Base-by-base conservation (phyloP, 2,113 vertebrate species). In the Ascaphus truei region DNA sequence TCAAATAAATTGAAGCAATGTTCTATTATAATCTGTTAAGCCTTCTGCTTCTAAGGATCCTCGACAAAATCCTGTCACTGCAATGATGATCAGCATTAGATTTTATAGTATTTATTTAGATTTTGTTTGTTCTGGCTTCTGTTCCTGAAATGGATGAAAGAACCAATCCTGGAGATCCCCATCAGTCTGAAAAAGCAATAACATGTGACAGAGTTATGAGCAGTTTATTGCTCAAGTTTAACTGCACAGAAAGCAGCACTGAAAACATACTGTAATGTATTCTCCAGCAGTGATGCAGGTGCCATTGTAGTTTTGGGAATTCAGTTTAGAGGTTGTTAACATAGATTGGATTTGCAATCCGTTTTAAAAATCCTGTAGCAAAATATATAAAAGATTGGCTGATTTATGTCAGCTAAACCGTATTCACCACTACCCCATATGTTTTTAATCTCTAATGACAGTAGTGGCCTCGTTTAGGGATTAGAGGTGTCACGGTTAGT, bases 151-250 rank as follows among this genome's bases (percentile, higher is more conserved):
- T 34, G 39, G 65, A 57, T 58, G 50, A 68, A 68, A 3, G n/a
- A n/a, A n/a, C n/a, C n/a, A n/a, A n/a, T n/a, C 29, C 53, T 48
- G 34, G 33, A 30, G 57, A 58, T 68, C 55, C 22, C n/a, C 65
- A 34, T 58, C 52, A 68, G 53, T 37, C 39, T 68, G 53, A 68
- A 47, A 26, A 18, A 15, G 53, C 65, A 58, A 59, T 58, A 57
- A 68, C 53, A 58, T 59, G 53, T 68, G 65, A 68, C 65, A 68
- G 65, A 36, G 34, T 48, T 68, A 68, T 68, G 64, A 58, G 64
- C 65, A 68, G 65, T 58, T 68, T 68, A 59, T 57, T 36, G 53
- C 39, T 47, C 22, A 25, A 57, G 29, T 58, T 68, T 68, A 58
- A 58, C 53, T 29, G 53, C 30, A 59, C 53, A 68, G 23, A 68